phyloP scores from a whole-genome alignment of 2,888 invertebrate genomes.

The Ichneumoninae sp. region DNA sequence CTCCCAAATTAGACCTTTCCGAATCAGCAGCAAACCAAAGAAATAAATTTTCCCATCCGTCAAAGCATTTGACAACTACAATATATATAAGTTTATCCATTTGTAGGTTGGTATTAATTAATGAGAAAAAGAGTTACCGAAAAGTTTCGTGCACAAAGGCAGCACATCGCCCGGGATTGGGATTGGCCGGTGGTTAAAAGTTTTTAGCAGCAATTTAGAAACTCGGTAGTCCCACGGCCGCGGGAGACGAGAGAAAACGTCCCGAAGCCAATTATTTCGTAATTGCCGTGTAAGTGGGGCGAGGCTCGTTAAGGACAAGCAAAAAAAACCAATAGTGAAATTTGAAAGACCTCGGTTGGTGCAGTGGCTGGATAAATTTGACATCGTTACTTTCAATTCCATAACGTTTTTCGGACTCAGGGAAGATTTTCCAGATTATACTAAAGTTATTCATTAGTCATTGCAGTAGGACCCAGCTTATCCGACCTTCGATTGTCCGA shows the following conservation, averaged over 20 bases:
- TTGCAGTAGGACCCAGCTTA: fast-evolving
- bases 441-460: no score
- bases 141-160: neutral
- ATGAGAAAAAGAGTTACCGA: neutral
- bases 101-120: neutral
- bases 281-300: constrained; percentile 39
- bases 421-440: no score
- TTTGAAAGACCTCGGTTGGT: constrained; percentile 1
- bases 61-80: neutral
- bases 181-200: constrained; percentile 32
- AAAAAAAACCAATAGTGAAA: constrained; percentile 2
- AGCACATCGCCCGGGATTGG: neutral
- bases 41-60: neutral
- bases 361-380: neutral
- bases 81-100: neutral
- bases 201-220: constrained; percentile 42
- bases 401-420: neutral
- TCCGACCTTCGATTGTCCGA: no score
- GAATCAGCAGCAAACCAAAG: neutral
- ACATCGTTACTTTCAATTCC: neutral
- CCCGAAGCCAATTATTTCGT: constrained; percentile 31
- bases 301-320: constrained; percentile 23
- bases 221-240: neutral
- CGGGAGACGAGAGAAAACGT: constrained; percentile 5
- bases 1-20: no score